Conservation (phyloP, 2,797 vertebrate genomes). For the Mormyrus proboscirostris region DNA sequence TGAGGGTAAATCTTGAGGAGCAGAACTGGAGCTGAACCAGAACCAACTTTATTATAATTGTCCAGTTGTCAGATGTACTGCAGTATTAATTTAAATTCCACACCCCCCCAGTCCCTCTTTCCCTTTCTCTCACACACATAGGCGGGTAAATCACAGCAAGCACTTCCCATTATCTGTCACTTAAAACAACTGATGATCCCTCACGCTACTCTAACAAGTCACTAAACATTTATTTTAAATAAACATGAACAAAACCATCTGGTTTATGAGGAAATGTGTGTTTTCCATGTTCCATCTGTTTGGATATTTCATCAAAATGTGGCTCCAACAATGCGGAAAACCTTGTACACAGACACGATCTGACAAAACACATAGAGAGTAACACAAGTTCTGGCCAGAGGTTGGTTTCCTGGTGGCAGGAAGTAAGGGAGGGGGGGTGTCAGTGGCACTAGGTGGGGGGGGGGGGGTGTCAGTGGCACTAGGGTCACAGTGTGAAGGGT, state of each 20-base stretch:
- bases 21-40: neutral
- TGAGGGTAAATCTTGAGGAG: neutral
- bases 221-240: neutral
- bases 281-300: neutral
- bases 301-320: neutral
- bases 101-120: slow-evolving; percentile 12
- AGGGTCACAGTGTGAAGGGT: neutral
- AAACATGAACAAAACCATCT: neutral
- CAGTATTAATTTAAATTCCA: slow-evolving; percentile 24
- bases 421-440: neutral
- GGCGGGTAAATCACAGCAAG: neutral
- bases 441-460: neutral
- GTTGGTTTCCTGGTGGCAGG: slow-evolving; percentile 13
- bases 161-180: neutral
- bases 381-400: neutral
- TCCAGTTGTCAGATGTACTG: slow-evolving; percentile 37
- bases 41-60: slow-evolving; percentile 23
- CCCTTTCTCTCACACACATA: neutral
- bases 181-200: neutral
- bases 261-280: neutral
- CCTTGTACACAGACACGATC: neutral
- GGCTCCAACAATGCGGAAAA: neutral
- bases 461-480: neutral
- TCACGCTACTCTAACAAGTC: neutral
- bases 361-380: slow-evolving; percentile 20